These are phyloP conservation scores for Trematocara marginatum DNA, from an alignment of 2,113 vertebrate species.

Conservation along the genomic window DNA sequence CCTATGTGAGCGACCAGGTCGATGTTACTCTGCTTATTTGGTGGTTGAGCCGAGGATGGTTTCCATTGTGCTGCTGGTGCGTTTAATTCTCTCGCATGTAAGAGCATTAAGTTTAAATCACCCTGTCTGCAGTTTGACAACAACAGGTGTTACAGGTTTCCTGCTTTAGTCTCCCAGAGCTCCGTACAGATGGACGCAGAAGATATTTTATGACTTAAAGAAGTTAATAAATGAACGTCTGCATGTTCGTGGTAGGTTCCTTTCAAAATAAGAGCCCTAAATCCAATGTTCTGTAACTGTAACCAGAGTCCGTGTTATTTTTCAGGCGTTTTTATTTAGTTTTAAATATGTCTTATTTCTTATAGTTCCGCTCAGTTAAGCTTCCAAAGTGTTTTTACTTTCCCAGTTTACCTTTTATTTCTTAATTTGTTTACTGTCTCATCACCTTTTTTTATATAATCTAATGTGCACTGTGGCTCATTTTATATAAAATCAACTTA, in stretches of 20 bases:
- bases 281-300: neutral
- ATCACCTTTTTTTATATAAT: neutral
- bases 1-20: neutral
- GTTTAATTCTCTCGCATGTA: slow-evolving; percentile 21
- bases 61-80: slow-evolving; percentile 43
- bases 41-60: neutral
- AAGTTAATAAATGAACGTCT: neutral
- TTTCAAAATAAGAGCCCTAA: slow-evolving; percentile 1
- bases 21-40: neutral
- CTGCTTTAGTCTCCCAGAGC: neutral
- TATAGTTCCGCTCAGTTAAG: neutral
- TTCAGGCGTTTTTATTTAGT: neutral
- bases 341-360: neutral
- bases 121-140: slow-evolving; percentile 23
- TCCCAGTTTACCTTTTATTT: neutral
- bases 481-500: neutral
- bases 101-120: slow-evolving; percentile 28
- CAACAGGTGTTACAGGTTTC: slow-evolving; percentile 42
- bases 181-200: neutral
- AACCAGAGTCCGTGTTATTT: neutral
- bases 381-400: neutral
- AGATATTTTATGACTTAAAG: neutral
- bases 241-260: neutral
- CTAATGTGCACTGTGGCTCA: neutral
- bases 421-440: neutral